Conservation (phyloP, 2,797 vertebrate species). For the Poecile montanus region DNA sequence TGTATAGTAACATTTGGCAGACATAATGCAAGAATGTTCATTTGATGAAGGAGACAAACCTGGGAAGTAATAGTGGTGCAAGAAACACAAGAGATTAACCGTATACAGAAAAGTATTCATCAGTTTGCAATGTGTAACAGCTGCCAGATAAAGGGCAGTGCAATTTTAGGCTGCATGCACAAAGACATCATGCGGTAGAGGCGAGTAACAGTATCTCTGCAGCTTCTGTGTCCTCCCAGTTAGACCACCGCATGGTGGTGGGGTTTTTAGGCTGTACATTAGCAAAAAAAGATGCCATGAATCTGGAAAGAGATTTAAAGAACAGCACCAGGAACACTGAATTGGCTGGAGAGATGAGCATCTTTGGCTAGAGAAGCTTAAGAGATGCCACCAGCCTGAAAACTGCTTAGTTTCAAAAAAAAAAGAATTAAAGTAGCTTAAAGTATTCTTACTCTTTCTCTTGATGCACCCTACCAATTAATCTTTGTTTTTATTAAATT, state of each 20-base stretch:
- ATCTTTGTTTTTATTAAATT: not conserved
- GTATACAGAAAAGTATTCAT: constrained; percentile 18
- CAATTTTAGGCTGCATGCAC: not conserved
- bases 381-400: not conserved
- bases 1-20: not conserved
- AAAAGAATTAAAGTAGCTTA: not conserved
- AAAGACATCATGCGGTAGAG: not conserved
- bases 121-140: constrained; percentile 36
- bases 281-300: not conserved
- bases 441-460: not conserved
- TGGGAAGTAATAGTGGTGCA: not conserved
- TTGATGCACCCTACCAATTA: not conserved
- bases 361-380: not conserved
- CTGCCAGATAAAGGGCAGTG: constrained; percentile 20
- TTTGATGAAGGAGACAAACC: constrained; percentile 23
- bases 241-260: not conserved
- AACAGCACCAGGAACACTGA: not conserved
- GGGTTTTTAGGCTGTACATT: not conserved
- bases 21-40: not conserved
- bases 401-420: not conserved
- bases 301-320: not conserved
- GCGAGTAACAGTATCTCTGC: not conserved
- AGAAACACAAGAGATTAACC: not conserved
- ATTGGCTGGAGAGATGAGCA: not conserved
- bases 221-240: not conserved